Evolutionary conservation across 2,113 vertebrate species (phyloP).

Genomic region (Catharus bicknelli): DNA sequence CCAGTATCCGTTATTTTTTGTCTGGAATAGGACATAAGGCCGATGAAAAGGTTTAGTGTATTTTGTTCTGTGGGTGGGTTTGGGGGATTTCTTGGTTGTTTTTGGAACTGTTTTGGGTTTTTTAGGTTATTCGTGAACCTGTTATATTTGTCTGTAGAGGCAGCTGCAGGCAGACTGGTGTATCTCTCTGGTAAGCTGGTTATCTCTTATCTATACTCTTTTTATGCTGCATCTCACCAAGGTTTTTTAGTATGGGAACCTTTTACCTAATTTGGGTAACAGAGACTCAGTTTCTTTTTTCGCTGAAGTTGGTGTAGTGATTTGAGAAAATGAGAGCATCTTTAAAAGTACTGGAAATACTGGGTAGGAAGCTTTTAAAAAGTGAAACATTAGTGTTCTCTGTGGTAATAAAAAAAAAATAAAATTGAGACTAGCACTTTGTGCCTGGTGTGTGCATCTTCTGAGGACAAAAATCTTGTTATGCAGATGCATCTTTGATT

Average conservation of each 20-base stretch:
- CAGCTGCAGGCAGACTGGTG: not conserved
- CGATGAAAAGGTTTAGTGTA: not conserved
- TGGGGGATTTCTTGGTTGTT: not conserved
- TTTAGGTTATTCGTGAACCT: not conserved
- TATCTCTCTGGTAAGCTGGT: not conserved
- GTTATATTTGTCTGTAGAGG: not conserved
- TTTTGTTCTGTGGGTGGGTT: not conserved
- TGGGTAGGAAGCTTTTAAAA: not conserved
- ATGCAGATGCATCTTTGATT: not conserved
- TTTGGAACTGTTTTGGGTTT: not conserved
- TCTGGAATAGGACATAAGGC: not conserved
- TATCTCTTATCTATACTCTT: not conserved
- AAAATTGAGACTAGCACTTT: fast-evolving
- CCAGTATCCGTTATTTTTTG: not conserved
- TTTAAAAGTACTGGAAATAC: not conserved
- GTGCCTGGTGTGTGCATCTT: not conserved
- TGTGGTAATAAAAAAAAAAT: not conserved
- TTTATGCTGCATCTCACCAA: not conserved
- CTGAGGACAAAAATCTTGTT: not conserved
- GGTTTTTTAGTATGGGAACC: not conserved
- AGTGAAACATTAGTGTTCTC: not conserved
- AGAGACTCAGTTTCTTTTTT: not conserved
- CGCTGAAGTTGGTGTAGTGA: not conserved
- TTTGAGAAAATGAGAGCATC: not conserved
- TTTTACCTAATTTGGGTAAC: not conserved